Evolutionary conservation across 2,888 invertebrate genomes (phyloP), one percentile per base, ranked within the genome.

Genomic region (Allophyes oxyacanthae): DNA sequence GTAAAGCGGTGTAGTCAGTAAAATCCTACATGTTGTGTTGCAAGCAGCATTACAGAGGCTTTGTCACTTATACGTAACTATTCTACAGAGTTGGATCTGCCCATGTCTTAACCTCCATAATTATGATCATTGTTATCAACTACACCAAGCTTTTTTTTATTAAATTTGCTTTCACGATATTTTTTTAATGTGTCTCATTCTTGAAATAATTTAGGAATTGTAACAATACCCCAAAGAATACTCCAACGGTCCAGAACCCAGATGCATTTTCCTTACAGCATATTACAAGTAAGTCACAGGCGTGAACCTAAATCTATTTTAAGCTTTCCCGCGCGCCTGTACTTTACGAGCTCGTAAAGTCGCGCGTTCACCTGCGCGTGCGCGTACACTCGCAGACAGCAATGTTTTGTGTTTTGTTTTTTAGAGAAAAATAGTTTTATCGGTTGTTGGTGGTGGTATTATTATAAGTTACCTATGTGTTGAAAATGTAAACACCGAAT

Each of bases 341-440:
- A 62, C 70, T 87, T 83, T 84, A 86, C 77, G 81, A 79, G 69
- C 69, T 79, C 82, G 79, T 74, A 70, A 87, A 86, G 81, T 83
- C 72, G 61, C 67, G 51, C 62, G 77, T 73, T 83, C 86, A 87
- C 86, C 85, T 86, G 86, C 81, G 79, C 72, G 57, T 53, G 75
- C 82, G 81, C 77, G 52, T 50, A 79, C 77, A 78, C 65, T 46
- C 60, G 43, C 9, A 44, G 0, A 37, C 65, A 50, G 25, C 45
- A 28, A 14, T 51, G 26, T 34, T 15, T 40, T 26, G 7, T 30
- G 20, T 57, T 49, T 44, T 54, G 38, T n/a, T 42, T 57, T 51
- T 58, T 52, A 6, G 0, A 0, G 9, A 7, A 14, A 37, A 41
- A 33, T 32, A 6, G 10, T 13, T 40, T 53, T 36, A 32, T 32